Evolutionary conservation across 23 tunicate genomes (phyloP).

Genomic region (Ascidia mentula): DNA sequence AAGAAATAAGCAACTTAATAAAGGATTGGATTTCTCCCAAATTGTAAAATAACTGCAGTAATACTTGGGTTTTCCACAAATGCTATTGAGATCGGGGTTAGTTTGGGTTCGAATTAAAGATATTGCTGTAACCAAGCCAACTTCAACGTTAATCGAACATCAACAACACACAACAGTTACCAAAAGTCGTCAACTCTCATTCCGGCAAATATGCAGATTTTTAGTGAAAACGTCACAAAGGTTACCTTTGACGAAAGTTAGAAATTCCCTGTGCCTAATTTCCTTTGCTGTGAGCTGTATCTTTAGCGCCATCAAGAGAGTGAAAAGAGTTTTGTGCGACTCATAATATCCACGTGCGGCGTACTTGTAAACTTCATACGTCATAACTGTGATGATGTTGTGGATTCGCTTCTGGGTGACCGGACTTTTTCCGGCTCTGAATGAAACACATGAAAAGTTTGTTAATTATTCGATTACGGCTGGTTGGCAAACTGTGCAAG

Average conservation of each 20-base stretch:
- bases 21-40: no score
- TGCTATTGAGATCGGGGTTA: no score
- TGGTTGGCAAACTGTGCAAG: neutral
- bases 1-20: no score
- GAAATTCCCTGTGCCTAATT: conserved; percentile 77
- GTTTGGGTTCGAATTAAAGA: no score
- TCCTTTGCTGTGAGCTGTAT: conserved; percentile 77
- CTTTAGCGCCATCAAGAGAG: conserved; percentile 87
- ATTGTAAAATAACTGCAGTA: no score
- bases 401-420: conserved; percentile 75
- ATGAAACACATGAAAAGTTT: neutral
- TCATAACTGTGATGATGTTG: conserved; percentile 86
- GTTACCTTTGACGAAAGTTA: conserved; percentile 94
- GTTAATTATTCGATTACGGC: neutral
- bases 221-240: no score
- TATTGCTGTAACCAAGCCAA: no score
- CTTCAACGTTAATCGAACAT: no score
- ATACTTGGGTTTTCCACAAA: no score
- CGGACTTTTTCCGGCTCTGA: conserved; percentile 84
- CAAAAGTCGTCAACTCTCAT: no score
- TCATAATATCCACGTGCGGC: conserved; percentile 94
- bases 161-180: no score
- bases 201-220: no score
- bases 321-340: conserved; percentile 79
- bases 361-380: conserved; percentile 85